These are phyloP conservation scores for Dendronephthya gigantea DNA, from an alignment of 64 coral and sea anemone species.

Conservation along the genomic window DNA sequence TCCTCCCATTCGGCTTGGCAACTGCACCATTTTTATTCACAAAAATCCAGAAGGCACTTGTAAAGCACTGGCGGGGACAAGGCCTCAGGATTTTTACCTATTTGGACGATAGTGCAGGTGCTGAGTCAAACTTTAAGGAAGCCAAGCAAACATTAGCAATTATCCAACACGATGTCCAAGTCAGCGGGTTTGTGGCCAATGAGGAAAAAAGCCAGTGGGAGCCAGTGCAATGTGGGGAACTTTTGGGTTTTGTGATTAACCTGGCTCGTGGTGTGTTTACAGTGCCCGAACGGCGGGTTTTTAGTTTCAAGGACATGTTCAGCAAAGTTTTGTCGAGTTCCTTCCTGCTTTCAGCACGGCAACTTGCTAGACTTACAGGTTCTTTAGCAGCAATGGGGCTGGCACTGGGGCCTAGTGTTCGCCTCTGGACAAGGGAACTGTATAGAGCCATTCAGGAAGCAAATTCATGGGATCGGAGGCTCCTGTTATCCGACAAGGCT, in stretches of 20 bases:
- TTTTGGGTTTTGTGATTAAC: slow-evolving; percentile 47
- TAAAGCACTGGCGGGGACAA: neutral
- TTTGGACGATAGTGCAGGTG: neutral
- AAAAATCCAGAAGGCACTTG: neutral
- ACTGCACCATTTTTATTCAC: neutral
- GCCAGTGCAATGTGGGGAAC: slow-evolving; percentile 28
- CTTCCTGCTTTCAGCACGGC: neutral
- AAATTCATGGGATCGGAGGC: too few relatives aligned
- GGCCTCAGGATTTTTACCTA: neutral
- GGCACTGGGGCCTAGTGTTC: too few relatives aligned
- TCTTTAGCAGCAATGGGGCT: slow-evolving; percentile 7
- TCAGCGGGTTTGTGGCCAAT: neutral
- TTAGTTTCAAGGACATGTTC: neutral
- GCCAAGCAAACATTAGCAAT: neutral
- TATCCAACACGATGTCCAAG: neutral
- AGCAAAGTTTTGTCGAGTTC: neutral
- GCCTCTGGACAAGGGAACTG: too few relatives aligned
- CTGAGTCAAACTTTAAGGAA: neutral
- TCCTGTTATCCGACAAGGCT: too few relatives aligned
- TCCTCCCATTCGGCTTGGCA: too few relatives aligned
- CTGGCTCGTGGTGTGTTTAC: slow-evolving; percentile 4
- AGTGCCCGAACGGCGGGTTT: slow-evolving; percentile 4
- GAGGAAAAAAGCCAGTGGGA: slow-evolving; percentile 48
- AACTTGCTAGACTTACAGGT: neutral
- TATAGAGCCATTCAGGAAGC: too few relatives aligned